Evolutionary conservation across 2,888 invertebrate species (phyloP).

Genomic region (Drosophila sordidapex): DNA sequence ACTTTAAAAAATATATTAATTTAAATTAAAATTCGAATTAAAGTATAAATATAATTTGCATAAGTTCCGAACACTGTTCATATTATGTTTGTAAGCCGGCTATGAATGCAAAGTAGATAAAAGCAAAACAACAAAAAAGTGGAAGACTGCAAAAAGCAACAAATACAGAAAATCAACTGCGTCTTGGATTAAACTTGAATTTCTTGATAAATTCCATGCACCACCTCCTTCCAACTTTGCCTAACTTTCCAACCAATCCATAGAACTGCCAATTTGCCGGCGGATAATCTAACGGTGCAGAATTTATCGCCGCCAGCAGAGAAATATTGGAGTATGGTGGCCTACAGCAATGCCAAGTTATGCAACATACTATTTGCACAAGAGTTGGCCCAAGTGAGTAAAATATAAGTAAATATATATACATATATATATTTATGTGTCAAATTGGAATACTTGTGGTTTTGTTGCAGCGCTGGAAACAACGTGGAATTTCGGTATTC

Average conservation of each 20-base stretch:
- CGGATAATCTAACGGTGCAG: constrained; percentile 86
- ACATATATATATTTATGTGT: background rate
- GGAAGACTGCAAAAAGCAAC: constrained; percentile 18
- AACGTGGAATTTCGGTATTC: constrained; percentile 90
- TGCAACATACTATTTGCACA: constrained; percentile 94
- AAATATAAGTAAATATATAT: background rate
- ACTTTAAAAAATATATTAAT: background rate
- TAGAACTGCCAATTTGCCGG: constrained; percentile 86
- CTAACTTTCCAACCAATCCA: background rate
- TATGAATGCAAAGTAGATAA: background rate
- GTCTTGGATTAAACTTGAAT: constrained; percentile 59
- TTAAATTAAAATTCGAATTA: background rate
- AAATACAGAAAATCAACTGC: constrained; percentile 47
- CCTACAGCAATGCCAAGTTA: constrained; percentile 96
- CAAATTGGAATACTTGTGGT: constrained; percentile 6
- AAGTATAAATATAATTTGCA: background rate
- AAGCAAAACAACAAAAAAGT: constrained; percentile 17
- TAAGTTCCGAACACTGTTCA: background rate
- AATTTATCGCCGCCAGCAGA: constrained; percentile 89
- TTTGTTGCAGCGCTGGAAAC: constrained; percentile 87
- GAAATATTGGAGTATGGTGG: constrained; percentile 92
- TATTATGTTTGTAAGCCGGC: constrained; percentile 33
- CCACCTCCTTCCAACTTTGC: background rate
- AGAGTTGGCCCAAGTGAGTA: constrained; percentile 88
- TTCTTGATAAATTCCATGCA: background rate